phyloP scores from a whole-genome alignment of 2,113 vertebrate species.

The Paracanthobrama guichenoti region DNA sequence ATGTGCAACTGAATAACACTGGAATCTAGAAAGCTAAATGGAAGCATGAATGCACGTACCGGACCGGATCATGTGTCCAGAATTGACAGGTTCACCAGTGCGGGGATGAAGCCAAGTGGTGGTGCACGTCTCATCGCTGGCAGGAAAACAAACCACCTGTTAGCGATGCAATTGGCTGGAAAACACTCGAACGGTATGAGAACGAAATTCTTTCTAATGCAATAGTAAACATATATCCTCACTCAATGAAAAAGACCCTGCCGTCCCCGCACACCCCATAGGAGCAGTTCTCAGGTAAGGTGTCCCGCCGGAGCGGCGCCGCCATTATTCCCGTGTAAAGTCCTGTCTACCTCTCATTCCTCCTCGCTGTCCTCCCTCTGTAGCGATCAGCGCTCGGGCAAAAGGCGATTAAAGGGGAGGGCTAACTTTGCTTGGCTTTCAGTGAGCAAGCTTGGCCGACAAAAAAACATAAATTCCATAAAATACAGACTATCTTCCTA shows the following conservation, averaged over 20 bases:
- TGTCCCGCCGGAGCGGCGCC: constrained; percentile 82
- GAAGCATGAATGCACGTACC: constrained; percentile 70
- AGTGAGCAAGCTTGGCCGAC: constrained; percentile 49
- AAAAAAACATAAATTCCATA: constrained; percentile 33
- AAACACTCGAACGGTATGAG: constrained; percentile 55
- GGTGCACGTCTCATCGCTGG: constrained; percentile 81
- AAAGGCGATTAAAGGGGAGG: constrained; percentile 43
- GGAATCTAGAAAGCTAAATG: background rate
- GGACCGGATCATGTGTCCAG: constrained; percentile 95
- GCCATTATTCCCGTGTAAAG: constrained; percentile 82
- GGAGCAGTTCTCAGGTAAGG: constrained; percentile 86
- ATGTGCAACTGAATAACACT: background rate
- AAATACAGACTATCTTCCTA: background rate
- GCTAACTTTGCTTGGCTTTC: constrained; percentile 32
- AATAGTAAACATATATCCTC: constrained; percentile 59
- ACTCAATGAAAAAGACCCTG: constrained; percentile 93
- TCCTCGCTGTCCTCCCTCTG: constrained; percentile 60
- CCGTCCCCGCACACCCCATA: constrained; percentile 89
- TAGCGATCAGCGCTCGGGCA: constrained; percentile 13
- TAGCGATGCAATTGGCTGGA: constrained; percentile 54
- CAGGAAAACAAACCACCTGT: constrained; percentile 77
- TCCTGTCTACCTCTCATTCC: constrained; percentile 62
- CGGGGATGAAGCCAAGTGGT: constrained; percentile 93
- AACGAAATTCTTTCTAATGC: background rate
- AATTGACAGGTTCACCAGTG: constrained; percentile 90